Conservation (phyloP, 2,113 vertebrate genomes). For the Paradoxurus hermaphroditus region DNA sequence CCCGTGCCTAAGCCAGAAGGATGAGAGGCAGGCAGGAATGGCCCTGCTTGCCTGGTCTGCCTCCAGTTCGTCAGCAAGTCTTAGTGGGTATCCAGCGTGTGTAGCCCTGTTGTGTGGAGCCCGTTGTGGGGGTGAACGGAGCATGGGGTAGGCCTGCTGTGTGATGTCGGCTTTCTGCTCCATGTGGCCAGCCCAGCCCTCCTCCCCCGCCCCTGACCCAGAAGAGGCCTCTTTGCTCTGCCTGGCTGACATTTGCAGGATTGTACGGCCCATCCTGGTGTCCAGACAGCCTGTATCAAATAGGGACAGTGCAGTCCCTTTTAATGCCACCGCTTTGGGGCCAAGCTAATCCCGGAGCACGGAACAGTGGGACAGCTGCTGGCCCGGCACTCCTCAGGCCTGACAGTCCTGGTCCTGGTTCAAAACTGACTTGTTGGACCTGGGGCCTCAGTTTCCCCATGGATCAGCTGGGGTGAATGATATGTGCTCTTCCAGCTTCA, state of each 20-base stretch:
- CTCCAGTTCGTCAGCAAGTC: not conserved
- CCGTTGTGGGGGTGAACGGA: not conserved
- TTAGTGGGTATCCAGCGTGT: not conserved
- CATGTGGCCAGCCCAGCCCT: not conserved
- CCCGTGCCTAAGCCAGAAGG: not conserved
- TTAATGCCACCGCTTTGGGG: not conserved
- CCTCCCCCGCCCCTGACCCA: not conserved
- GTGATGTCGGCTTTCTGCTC: not conserved
- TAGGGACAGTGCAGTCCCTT: not conserved
- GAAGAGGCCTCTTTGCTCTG: not conserved
- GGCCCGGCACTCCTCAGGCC: not conserved
- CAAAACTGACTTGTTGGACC: not conserved
- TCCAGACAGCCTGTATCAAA: not conserved
- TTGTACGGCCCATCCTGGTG: not conserved
- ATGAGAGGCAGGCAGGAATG: not conserved
- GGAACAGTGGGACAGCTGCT: not conserved
- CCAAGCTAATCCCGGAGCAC: not conserved
- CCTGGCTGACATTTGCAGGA: not conserved
- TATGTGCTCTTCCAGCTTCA: not conserved
- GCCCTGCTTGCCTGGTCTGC: not conserved
- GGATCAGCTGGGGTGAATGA: not conserved
- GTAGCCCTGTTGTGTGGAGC: not conserved
- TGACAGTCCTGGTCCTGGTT: not conserved
- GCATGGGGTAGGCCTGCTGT: not conserved
- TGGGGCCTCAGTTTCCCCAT: not conserved